Evolutionary conservation across 64 coral and sea anemone species (phyloP).

Genomic region (Cladopsammia gracilis): DNA sequence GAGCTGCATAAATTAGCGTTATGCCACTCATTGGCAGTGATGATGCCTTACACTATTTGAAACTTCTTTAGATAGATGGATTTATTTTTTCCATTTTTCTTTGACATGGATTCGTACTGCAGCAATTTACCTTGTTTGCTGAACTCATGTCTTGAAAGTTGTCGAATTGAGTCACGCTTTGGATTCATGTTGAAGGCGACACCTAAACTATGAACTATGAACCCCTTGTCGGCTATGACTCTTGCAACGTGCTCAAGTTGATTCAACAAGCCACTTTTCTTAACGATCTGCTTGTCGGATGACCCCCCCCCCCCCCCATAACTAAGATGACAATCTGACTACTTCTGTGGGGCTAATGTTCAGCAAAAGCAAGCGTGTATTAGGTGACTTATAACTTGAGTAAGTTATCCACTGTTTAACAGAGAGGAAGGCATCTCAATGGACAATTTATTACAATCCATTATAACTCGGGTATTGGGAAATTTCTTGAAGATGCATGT

Average conservation of each 20-base stretch:
- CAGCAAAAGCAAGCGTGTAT: slow-evolving; percentile 36
- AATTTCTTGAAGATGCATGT: slow-evolving; percentile 14
- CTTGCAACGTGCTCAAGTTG: slow-evolving; percentile 25
- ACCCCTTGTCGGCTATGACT: slow-evolving; percentile 42
- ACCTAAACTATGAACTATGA: neutral
- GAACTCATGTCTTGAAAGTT: slow-evolving; percentile 29
- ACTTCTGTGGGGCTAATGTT: slow-evolving; percentile 39
- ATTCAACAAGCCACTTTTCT: slow-evolving; percentile 20
- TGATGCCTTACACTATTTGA: slow-evolving; percentile 20
- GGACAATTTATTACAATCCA: slow-evolving; percentile 56
- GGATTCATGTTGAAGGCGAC: slow-evolving; percentile 32
- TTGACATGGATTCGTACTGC: slow-evolving; percentile 1
- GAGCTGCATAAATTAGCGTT: slow-evolving; percentile 62
- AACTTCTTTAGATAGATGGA: too few relatives aligned
- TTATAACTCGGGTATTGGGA: slow-evolving; percentile 3
- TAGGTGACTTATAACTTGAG: slow-evolving; percentile 36
- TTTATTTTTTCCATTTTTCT: slow-evolving; percentile 63
- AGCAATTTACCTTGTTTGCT: slow-evolving; percentile 12
- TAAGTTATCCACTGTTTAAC: slow-evolving; percentile 41
- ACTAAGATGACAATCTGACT: slow-evolving; percentile 28
- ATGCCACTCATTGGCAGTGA: slow-evolving; percentile 54
- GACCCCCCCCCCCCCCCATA: slow-evolving; percentile 9
- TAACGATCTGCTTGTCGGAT: slow-evolving; percentile 58
- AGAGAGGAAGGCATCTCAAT: slow-evolving; percentile 32
- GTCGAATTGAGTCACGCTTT: slow-evolving; percentile 28